These are phyloP conservation scores for Meiosimyza platycephala DNA, from an alignment of 2,888 invertebrate species.

Conservation along the genomic window DNA sequence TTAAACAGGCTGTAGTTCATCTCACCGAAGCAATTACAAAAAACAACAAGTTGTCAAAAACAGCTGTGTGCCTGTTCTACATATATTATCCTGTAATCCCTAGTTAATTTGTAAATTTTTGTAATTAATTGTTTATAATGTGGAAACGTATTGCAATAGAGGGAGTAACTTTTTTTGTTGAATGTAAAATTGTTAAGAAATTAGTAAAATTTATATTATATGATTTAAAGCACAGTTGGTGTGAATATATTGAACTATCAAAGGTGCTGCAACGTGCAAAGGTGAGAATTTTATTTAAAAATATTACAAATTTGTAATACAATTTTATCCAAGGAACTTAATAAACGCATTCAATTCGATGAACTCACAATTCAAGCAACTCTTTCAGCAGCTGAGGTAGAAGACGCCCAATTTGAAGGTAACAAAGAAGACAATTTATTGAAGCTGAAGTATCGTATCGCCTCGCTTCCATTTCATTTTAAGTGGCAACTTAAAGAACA, in stretches of 20 bases:
- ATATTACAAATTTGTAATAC: constrained; percentile 3
- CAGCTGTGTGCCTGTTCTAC: constrained; percentile 1
- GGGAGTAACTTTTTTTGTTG: constrained; percentile 43
- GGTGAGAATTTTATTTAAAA: constrained; percentile 35
- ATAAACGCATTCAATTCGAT: constrained; percentile 59
- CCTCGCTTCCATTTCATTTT: constrained; percentile 50
- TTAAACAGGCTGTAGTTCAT: too few species aligned
- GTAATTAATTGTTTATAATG: constrained; percentile 34
- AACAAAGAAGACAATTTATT: constrained; percentile 39
- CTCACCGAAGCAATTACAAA: too few species aligned
- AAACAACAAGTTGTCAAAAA: background rate
- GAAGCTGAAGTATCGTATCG: constrained; percentile 55
- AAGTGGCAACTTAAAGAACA: constrained; percentile 52
- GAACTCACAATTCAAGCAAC: constrained; percentile 47
- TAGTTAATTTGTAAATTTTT: constrained; percentile 2
- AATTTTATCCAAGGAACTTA: constrained; percentile 51
- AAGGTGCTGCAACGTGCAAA: constrained; percentile 45
- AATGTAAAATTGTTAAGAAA: constrained; percentile 38
- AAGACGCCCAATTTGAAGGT: constrained; percentile 31
- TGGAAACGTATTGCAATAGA: constrained; percentile 74
- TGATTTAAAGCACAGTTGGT: constrained; percentile 44
- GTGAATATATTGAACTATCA: constrained; percentile 40
- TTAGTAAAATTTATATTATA: constrained; percentile 46
- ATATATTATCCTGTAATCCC: background rate
- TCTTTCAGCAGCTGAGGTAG: constrained; percentile 42